These are phyloP conservation scores for Hippocampus mohnikei DNA, from an alignment of 2,113 vertebrate genomes.

Conservation along the genomic window DNA sequence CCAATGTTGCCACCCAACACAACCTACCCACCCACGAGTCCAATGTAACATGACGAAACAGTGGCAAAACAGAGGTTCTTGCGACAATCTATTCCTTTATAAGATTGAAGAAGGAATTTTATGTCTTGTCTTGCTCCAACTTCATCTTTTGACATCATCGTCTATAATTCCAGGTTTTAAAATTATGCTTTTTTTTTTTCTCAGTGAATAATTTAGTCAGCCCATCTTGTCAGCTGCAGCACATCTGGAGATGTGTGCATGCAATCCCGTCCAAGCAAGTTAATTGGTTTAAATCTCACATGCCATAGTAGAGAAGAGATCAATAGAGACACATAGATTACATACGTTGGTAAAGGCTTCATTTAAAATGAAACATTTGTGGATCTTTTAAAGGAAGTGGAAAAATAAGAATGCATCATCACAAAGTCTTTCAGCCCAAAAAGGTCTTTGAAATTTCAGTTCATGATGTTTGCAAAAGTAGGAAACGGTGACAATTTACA, in stretches of 20 bases:
- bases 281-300: slow-evolving; percentile 29
- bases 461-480: neutral
- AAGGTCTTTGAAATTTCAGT: neutral
- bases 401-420: neutral
- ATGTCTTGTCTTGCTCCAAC: too few relatives aligned
- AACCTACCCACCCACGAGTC: too few relatives aligned
- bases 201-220: slow-evolving; percentile 13
- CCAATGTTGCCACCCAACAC: too few relatives aligned
- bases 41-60: too few relatives aligned
- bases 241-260: neutral
- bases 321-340: slow-evolving; percentile 13
- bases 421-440: neutral
- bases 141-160: too few relatives aligned
- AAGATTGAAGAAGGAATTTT: too few relatives aligned
- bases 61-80: too few relatives aligned
- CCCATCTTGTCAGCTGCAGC: slow-evolving; percentile 6
- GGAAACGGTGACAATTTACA: neutral
- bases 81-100: too few relatives aligned
- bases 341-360: slow-evolving; percentile 3
- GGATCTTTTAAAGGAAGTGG: neutral
- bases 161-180: too few relatives aligned
- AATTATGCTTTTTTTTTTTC: too few relatives aligned
- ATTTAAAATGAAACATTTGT: neutral
- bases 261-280: slow-evolving; percentile 7
- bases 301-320: slow-evolving; percentile 9